Percentiles rank a stretch among this genome's conserved stretches.
Evolutionary conservation across 37 sponge, comb jelly and placozoan genomes (phyloP).

Genomic region (Petrosia ficiformis): DNA sequence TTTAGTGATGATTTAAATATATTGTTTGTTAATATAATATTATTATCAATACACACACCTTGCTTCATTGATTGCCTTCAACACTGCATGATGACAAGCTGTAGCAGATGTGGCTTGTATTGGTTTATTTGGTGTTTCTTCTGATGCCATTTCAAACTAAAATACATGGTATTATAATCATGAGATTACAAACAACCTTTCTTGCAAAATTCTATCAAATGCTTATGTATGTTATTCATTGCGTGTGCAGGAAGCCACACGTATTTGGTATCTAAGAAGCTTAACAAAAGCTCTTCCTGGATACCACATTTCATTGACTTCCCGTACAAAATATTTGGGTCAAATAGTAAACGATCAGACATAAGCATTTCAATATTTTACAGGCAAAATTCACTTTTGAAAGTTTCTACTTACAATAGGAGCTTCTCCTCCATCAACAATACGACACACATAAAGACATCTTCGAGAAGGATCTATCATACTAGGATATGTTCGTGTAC

Average conservation of each 20-base stretch:
- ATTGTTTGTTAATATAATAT: neutral
- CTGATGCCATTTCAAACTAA: slow-evolving; percentile 89
- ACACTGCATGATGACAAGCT: slow-evolving; percentile 70
- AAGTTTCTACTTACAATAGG: slow-evolving; percentile 60
- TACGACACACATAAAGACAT: slow-evolving; percentile 67
- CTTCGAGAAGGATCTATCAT: slow-evolving; percentile 54
- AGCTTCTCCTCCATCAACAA: slow-evolving; percentile 71
- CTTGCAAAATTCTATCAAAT: neutral
- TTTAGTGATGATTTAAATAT: no score
- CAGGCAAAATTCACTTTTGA: neutral
- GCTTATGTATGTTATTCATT: neutral
- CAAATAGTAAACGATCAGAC: no score
- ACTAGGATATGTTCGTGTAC: slow-evolving; percentile 69
- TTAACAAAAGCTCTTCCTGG: no score
- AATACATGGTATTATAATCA: neutral
- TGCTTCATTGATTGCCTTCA: slow-evolving; percentile 79
- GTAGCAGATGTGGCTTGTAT: slow-evolving; percentile 71
- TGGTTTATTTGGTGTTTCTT: slow-evolving; percentile 46
- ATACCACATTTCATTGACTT: no score
- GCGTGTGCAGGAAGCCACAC: neutral
- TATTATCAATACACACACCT: slow-evolving; percentile 35
- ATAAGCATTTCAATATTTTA: no score
- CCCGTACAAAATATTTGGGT: neutral
- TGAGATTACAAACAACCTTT: no score
- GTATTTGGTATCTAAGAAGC: no score